phyloP scores from a whole-genome alignment of 2,113 vertebrate species.

The Corydoras maculifer region DNA sequence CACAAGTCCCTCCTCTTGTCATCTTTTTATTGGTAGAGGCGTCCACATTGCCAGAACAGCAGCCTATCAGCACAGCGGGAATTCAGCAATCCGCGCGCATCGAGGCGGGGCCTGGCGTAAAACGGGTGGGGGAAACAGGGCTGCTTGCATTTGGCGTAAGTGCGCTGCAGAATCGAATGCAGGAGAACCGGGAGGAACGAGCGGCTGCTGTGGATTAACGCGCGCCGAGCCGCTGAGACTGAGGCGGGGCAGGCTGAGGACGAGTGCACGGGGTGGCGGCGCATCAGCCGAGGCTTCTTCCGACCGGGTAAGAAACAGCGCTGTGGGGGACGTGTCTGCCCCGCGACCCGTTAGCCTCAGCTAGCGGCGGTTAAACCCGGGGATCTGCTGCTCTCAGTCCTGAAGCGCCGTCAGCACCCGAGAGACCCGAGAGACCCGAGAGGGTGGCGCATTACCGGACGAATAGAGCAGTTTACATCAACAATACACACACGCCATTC shows the following conservation, averaged over 20 bases:
- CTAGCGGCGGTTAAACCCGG: conserved; percentile 1
- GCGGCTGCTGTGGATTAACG: not conserved
- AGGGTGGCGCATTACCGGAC: too few relatives aligned
- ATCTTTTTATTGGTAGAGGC: not conserved
- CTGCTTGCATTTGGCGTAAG: conserved; percentile 20
- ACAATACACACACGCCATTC: too few relatives aligned
- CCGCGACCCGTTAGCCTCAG: conserved; percentile 25
- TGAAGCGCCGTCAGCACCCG: too few relatives aligned
- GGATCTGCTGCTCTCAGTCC: too few relatives aligned
- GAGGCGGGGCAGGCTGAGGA: too few relatives aligned
- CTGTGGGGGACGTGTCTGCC: conserved; percentile 16
- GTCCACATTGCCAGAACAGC: too few relatives aligned
- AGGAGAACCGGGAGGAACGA: not conserved
- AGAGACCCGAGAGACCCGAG: too few relatives aligned
- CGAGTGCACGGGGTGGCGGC: too few relatives aligned
- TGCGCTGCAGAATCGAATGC: not conserved
- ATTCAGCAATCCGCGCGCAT: not conserved
- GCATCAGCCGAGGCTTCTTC: conserved; percentile 20
- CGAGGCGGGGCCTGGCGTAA: not conserved
- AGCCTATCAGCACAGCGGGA: not conserved
- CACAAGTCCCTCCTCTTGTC: not conserved
- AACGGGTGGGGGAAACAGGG: conserved; percentile 5
- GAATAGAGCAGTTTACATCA: too few relatives aligned
- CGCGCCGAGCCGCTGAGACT: too few relatives aligned
- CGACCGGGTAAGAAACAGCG: conserved; percentile 54